Evolutionary conservation across 2,113 vertebrate genomes (phyloP), one percentile per base, ranked within the genome.

Genomic region (Trematocara macrostoma): DNA sequence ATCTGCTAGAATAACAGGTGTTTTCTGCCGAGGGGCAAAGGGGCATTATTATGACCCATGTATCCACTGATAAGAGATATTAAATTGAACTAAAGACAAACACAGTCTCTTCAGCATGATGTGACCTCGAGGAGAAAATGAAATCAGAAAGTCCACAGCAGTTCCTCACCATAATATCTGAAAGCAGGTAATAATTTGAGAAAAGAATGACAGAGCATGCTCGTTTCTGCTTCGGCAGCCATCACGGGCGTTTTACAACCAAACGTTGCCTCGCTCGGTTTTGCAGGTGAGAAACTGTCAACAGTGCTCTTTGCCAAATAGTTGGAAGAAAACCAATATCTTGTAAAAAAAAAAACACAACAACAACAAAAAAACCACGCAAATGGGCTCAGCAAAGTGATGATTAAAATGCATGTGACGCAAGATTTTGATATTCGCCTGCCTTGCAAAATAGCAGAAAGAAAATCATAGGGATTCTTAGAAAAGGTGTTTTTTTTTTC

Each of bases 51-150:
- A 64, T 87, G 83, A 87, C 85, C 80, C 20, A 26, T 71, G 87
- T 88, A 86, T 91, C 52, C 26, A 34, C 90, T 82, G 87, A 93
- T 92, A 89, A 76, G 59, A 79, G 55, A 91, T 88, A 90, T 93
- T 91, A 85, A 91, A 91, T 78, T 89, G 89, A 94, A 83, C 51
- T 79, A 47, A 31, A 83, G 51, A 86, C 87, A 91, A 92, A 90
- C 91, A 90, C 69, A 49, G 11, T 86, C 84, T 40, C 84, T 85
- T 92, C 78, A 64, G 53, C 6, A 3, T 59, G 47, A 45, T 84
- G 18, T 82, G 91, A 93, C 93, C 93, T 94, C 84, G 71, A 90
- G 40, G 38, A 84, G 79, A 83, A 89, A 88, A 91, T 74, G 9
- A 82, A 91, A 93, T 89, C 59, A 35, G 80, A 67, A 51, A 40